A percentile compares a stretch with the other conserved stretches of the same genome.
phyloP scores from a whole-genome alignment of 92 coral and sea anemone genomes.

The Paragorgia papillata region DNA sequence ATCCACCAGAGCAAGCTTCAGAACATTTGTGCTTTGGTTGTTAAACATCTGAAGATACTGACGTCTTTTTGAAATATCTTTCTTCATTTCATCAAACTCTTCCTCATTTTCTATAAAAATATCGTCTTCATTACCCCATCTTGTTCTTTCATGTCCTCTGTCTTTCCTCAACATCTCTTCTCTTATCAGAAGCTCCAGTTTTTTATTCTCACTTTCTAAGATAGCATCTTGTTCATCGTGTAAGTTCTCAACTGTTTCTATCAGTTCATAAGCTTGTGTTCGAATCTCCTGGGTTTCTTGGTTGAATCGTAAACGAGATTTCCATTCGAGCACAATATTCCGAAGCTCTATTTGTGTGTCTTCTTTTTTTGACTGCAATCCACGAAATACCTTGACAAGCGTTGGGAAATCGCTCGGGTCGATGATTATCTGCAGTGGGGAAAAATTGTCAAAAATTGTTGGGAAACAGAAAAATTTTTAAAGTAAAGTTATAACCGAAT shows the following conservation, averaged over 20 bases:
- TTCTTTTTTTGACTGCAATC: conserved; percentile 73
- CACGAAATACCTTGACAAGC: conserved; percentile 63
- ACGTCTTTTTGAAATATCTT: conserved; percentile 27
- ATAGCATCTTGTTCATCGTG: conserved; percentile 77
- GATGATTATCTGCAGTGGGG: conserved; percentile 10
- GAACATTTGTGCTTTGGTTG: conserved; percentile 24
- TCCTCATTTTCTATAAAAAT: neutral
- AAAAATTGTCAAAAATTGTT: too few species aligned
- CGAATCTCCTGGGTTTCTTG: conserved; percentile 60
- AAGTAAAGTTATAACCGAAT: too few species aligned
- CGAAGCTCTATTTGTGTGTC: conserved; percentile 79
- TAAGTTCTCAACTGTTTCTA: conserved; percentile 59
- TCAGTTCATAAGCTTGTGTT: conserved; percentile 65
- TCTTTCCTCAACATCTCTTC: neutral
- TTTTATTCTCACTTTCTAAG: conserved; percentile 68
- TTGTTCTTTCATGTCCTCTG: neutral
- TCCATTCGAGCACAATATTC: conserved; percentile 83
- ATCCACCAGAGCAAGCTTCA: conserved; percentile 35
- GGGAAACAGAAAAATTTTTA: too few species aligned
- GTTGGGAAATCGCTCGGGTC: conserved; percentile 24
- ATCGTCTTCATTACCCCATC: neutral
- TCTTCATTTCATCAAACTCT: conserved; percentile 12
- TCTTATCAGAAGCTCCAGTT: conserved; percentile 35
- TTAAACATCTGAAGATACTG: conserved; percentile 36
- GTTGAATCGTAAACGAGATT: conserved; percentile 58